Base-by-base conservation (phyloP, 1,140 invertebrate species). In the Musca domestica region DNA sequence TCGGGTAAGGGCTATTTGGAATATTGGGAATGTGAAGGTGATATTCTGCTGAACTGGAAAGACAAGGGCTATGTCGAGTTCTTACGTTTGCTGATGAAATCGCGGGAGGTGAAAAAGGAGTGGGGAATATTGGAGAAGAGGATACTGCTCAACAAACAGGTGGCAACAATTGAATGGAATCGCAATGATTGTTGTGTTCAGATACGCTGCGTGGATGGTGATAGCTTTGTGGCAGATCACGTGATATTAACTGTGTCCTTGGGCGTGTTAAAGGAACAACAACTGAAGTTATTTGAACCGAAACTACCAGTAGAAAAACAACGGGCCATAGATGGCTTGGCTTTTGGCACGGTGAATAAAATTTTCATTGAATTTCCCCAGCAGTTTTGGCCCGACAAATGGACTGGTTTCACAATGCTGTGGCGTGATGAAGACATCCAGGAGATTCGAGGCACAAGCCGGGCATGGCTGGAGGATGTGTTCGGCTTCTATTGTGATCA, bases 301-400 rank as follows among this genome's bases (percentile, higher is more conserved):
- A 73, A 82, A 48, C 73, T 92, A 49, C 87, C 90, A 0, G 67
- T 80, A 22, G 78, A 86, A 23, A 92, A 91, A 83, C 77, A 87
- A 19, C 83, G 84, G 20, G 82, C 86, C 0, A 89, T 91, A 17
- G 82, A 89, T 76, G 85, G 85, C 5, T 74, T 94, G 22, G 87
- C 87, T 12, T 87, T 91, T 71, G 91, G 90, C 20, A 87, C 88
- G 0, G 86, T 93, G 0, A 87, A 92, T 76, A 94, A 94, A 82
- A 87, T 96, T 48, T 93, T 91, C 73, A 76, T 92, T 15, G 86
- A 89, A 76, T 92, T 91, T 71, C 81, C 85, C 0, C 74, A 85
- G 47, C 82, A 82, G 34, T 92, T 91, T 89, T 92, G 90, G 90
- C 84, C 86, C 0, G 79, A 87, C 47, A 77, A 83, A 66, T 80